Evolutionary conservation across 2,797 vertebrate genomes (phyloP).

Genomic region (Sarcoramphus papa): DNA sequence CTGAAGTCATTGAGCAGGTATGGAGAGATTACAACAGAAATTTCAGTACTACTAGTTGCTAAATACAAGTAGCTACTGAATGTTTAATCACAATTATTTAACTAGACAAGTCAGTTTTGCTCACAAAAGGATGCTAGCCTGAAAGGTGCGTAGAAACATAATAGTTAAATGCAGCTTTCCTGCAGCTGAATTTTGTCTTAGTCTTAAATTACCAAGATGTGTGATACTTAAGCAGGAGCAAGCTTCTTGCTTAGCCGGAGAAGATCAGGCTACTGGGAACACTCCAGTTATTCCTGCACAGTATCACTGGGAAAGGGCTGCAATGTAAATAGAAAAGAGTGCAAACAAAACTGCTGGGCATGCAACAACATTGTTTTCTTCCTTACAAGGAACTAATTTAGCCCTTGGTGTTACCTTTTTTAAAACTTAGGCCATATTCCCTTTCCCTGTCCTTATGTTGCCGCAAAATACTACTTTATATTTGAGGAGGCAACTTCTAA

Average conservation of each 20-base stretch:
- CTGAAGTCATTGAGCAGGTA: slow-evolving; percentile 78
- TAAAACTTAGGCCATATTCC: not conserved
- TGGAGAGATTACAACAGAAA: not conserved
- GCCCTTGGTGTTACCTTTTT: not conserved
- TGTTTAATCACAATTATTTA: not conserved
- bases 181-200: not conserved
- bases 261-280: not conserved
- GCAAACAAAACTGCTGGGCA: not conserved
- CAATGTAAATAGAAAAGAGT: not conserved
- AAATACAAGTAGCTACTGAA: not conserved
- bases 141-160: not conserved
- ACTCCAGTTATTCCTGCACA: not conserved
- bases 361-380: not conserved
- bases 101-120: not conserved
- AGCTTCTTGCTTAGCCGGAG: not conserved
- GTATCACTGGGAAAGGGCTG: not conserved
- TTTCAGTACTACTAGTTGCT: not conserved
- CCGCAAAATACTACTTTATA: not conserved
- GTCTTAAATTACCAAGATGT: not conserved
- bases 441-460: not conserved
- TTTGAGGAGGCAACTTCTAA: not conserved
- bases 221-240: not conserved
- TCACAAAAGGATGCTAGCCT: not conserved
- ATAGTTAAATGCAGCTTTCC: not conserved
- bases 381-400: not conserved